Base-by-base conservation (phyloP, 2,113 vertebrate species). In the Camarhynchus parvulus region DNA sequence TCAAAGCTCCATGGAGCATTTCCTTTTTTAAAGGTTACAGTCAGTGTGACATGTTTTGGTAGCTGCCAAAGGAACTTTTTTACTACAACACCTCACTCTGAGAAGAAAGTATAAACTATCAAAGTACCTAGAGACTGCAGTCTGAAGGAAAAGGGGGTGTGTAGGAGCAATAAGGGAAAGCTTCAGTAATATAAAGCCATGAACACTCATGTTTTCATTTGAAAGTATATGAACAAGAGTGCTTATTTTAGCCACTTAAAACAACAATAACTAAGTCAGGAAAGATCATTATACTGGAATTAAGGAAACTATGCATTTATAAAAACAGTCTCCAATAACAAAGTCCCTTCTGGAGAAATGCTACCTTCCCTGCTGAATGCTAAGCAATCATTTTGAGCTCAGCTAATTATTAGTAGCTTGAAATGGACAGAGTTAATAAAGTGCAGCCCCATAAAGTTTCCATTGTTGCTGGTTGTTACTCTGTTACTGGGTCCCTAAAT, bases 11-110 rank as follows among this genome's bases (percentile, higher is more conserved):
- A 94, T 61, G 69, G 75, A 97, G 58, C 78, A 66, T 97, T 98
- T 96, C 42, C 63, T 84, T 96, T 96, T 94, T 79, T 94, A 97
- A 97, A 96, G 88, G 77, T 96, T 96, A 86, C n/a, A 87, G 66
- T 88, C 67, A 90, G 67, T 62, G 89, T 84, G 94, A 95, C 87
- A 94, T 83, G 41, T 64, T 91, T 82, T 86, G 67, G 64, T 96
- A 94, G 87, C 44, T 90, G 82, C 59, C 63, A 87, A 95, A 97
- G 39, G 66, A 97, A 46, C 46, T 80, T 94, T 96, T 93, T 79
- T 95, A 42, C 35, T 67, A 62, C 42, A 89, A 14, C 67, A 82
- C 68, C 92, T 97, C 84, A 79, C 77, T 95, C 70, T 83, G 46
- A 91, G 73, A 84, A 92, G 67, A 95, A 94, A 86, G 55, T 21